These are phyloP conservation scores for Netelia virgata DNA, from an alignment of 2,888 invertebrate species.

Conservation along the genomic window DNA sequence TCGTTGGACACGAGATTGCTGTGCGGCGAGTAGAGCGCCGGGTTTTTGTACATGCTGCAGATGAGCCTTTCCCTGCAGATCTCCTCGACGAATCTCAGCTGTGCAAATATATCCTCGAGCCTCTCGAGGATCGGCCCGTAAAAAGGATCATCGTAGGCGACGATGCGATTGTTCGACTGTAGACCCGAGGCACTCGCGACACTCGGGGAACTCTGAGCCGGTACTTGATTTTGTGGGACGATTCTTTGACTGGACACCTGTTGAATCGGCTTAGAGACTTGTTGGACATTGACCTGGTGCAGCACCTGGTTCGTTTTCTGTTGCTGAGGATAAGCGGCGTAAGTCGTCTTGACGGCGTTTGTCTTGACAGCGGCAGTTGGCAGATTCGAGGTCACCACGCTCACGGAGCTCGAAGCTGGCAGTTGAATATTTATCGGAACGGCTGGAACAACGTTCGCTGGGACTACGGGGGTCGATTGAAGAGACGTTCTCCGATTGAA, in stretches of 20 bases:
- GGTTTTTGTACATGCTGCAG: slow-evolving; percentile 94
- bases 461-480: slow-evolving; percentile 40
- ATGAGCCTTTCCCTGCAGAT: slow-evolving; percentile 92
- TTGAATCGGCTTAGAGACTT: slow-evolving; percentile 48
- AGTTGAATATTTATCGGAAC: slow-evolving; percentile 46
- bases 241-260: slow-evolving; percentile 66
- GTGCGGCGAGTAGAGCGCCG: slow-evolving; percentile 92
- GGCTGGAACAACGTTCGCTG: slow-evolving; percentile 51
- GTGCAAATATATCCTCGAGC: slow-evolving; percentile 90
- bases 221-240: slow-evolving; percentile 51
- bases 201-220: slow-evolving; percentile 47
- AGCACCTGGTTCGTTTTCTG: slow-evolving; percentile 29
- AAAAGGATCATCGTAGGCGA: slow-evolving; percentile 85
- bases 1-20: slow-evolving; percentile 95
- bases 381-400: slow-evolving; percentile 48
- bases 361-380: slow-evolving; percentile 57
- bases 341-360: slow-evolving; percentile 64
- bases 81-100: slow-evolving; percentile 90
- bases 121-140: slow-evolving; percentile 93
- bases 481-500: slow-evolving; percentile 72
- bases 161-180: slow-evolving; percentile 52
- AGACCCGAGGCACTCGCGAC: slow-evolving; percentile 26
- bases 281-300: slow-evolving; percentile 40
- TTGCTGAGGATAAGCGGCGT: slow-evolving; percentile 65
- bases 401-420: slow-evolving; percentile 53